Base-by-base conservation (phyloP, 2,113 vertebrate genomes). In the Elephantulus edwardii region DNA sequence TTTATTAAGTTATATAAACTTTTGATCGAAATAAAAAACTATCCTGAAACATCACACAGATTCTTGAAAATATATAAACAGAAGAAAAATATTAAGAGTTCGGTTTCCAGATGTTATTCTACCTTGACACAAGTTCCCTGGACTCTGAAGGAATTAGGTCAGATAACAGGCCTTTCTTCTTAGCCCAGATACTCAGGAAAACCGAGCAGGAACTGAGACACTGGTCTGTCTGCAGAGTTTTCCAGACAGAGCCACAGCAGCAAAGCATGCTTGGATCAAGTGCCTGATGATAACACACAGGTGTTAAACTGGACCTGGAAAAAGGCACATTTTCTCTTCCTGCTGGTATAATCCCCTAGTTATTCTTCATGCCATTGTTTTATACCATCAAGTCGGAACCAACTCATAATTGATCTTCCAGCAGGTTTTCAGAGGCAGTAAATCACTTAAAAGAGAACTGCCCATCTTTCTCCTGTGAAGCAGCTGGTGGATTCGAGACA, bases 141-240 rank as follows among this genome's bases (percentile, higher is more conserved):
- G 56, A 83, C n/a, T 46, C 58, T 30, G 79, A 16, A 93, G 78
- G 80, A 93, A 46, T 22, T 0, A 7, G 40, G 80, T 46, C 46
- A 70, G 56, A 89, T 71, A 88, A 82, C 35, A 90, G 94, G 84
- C 80, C 94, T 93, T 92, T 91, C 89, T 62, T 42, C 16, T n/a
- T n/a, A 30, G 68, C 91, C 96, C 38, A 94, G 95, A 95, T 20
- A 72, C 16, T 72, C 92, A 79, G 85, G 90, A 86, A 46, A 6
- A 88, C 94, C 48, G 77, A 88, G 88, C 95, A 94, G 95, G 94
- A 97, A 95, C 93, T 91, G 75, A 85, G 93, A 92, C 72, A 90
- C 93, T 91, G 93, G 95, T 91, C 95, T 94, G 87, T 1, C 91
- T 76, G 52, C 1, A 3, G 38, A 91, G 92, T 89, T 95, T 74